These are phyloP conservation scores for Bombus superbus DNA, from an alignment of 1,140 invertebrate species.

Conservation along the genomic window DNA sequence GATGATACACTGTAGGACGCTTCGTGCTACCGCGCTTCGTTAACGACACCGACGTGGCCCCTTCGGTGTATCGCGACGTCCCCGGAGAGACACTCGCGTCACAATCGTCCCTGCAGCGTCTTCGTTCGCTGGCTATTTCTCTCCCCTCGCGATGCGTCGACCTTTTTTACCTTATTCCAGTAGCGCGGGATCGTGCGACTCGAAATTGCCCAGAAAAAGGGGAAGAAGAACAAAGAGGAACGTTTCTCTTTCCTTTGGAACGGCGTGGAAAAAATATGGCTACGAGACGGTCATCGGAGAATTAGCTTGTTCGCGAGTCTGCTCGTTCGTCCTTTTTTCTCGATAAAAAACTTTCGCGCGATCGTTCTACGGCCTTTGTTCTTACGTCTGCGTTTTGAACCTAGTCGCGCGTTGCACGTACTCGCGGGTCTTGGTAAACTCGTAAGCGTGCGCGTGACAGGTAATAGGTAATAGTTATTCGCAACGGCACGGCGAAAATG, in stretches of 20 bases:
- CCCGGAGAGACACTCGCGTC: neutral
- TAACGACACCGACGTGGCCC: conserved; percentile 39
- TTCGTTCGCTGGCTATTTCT: conserved; percentile 25
- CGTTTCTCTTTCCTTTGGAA: neutral
- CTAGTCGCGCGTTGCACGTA: conserved; percentile 45
- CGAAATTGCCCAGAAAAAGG: neutral
- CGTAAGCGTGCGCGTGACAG: conserved; percentile 63
- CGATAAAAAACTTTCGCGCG: neutral
- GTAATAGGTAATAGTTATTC: conserved; percentile 55
- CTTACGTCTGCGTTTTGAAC: neutral
- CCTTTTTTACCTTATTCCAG: too few species aligned
- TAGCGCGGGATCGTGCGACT: too few species aligned
- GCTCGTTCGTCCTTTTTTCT: neutral
- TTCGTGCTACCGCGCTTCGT: conserved; percentile 33
- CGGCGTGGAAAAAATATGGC: neutral
- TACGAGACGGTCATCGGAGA: neutral
- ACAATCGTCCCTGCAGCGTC: neutral
- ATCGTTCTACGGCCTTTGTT: conserved; percentile 31
- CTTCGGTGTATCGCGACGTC: neutral
- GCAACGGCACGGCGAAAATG: conserved; percentile 52
- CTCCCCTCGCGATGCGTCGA: neutral
- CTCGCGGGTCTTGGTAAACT: conserved; percentile 51
- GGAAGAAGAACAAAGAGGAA: too few species aligned
- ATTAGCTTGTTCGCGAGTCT: neutral
- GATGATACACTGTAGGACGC: conserved; percentile 33